Base-by-base conservation (phyloP, 2,113 vertebrate species). In the Phalacrocorax pelagicus region DNA sequence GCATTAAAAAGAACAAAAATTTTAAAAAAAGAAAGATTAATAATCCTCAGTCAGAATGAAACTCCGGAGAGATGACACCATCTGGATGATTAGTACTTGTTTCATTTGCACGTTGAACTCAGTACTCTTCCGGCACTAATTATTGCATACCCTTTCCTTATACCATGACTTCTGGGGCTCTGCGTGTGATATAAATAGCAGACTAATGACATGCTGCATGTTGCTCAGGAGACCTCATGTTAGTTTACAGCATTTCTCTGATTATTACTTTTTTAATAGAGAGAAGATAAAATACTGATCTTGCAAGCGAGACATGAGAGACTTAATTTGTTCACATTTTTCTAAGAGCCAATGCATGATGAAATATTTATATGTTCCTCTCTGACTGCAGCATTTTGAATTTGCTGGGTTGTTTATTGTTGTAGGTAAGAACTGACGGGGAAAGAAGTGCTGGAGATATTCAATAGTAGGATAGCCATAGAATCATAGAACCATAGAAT, bases 81-180 rank as follows among this genome's bases (percentile, higher is more conserved):
- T 92, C 93, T 96, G 92, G 95, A 94, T 97, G 96, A 96, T 97
- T 96, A 97, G 92, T 96, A 89, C 81, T 96, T 96, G 94, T 96
- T 96, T 90, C 95, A 94, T 97, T 97, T 96, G 91, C 72, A 94
- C 20, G 6, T 91, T 96, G 94, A 96, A 97, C 96, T 96, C 88
- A 52, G 67, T 90, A 96, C 75, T 95, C 95, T 97, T 94, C 95
- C 61, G 80, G 93, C 93, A 86, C 95, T 97, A 97, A 98, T 98
- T 97, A 97, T 96, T 96, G 94, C 92, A 94, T 94, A 95, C 86
- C 96, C 91, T 94, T 96, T 94, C 95, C 92, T 97, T 95, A 88
- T 92, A 92, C 93, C 86, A 90, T 93, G 97, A 90, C 96, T 97
- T 97, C 91, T 95, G 96, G 93, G 95, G 92, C 92, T 93, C 38